Percentiles rank a stretch among this genome's conserved stretches.
Conservation (phyloP, 1,140 invertebrate species). For the Mamestra configurata region DNA sequence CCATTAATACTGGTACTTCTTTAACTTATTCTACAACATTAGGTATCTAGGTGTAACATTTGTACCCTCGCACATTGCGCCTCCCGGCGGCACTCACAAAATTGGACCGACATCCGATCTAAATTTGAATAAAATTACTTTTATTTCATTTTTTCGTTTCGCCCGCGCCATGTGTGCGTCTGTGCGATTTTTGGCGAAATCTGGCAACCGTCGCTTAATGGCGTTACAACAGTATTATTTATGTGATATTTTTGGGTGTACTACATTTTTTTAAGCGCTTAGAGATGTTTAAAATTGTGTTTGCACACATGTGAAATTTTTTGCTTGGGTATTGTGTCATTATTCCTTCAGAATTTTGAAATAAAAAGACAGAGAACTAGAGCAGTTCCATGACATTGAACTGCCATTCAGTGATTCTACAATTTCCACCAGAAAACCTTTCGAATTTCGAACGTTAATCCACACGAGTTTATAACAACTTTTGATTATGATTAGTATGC, state of each 20-base stretch:
- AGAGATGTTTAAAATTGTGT: background rate
- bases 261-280: background rate
- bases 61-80: slow-evolving; percentile 31
- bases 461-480: no score
- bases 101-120: slow-evolving; percentile 57
- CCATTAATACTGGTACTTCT: background rate
- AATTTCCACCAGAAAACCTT: no score
- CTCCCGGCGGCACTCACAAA: slow-evolving; percentile 27
- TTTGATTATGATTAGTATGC: no score
- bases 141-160: slow-evolving; percentile 61
- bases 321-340: background rate
- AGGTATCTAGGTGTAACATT: slow-evolving; percentile 13
- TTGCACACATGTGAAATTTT: background rate
- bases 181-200: slow-evolving; percentile 21
- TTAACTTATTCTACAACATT: background rate
- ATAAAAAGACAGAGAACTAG: no score
- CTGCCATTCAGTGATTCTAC: no score
- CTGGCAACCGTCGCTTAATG: slow-evolving; percentile 20
- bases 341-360: background rate
- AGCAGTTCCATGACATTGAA: no score
- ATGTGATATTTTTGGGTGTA: slow-evolving; percentile 23
- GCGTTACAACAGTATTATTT: slow-evolving; percentile 38
- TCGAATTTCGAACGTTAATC: no score
- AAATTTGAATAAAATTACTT: slow-evolving; percentile 68
- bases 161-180: slow-evolving; percentile 53